phyloP scores from a whole-genome alignment of 2,113 vertebrate genomes.

The Paracanthobrama guichenoti region DNA sequence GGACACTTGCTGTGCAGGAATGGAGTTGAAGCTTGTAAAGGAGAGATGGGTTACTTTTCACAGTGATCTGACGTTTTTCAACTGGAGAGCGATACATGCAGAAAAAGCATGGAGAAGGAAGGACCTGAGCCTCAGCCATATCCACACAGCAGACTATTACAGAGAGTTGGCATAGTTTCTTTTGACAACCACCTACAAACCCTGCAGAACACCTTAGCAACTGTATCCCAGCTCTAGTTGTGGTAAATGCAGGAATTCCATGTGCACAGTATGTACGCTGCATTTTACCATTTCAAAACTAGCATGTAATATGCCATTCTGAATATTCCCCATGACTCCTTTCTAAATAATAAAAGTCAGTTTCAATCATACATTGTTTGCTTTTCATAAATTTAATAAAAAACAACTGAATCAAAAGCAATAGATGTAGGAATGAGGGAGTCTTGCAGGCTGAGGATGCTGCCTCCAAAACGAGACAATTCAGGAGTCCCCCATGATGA shows the following conservation, averaged over 20 bases:
- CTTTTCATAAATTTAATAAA: slow-evolving; percentile 16
- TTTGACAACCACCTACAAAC: neutral
- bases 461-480: neutral
- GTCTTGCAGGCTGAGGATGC: neutral
- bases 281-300: neutral
- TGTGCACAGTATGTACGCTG: neutral
- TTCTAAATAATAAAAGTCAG: neutral
- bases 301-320: neutral
- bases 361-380: neutral
- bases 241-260: neutral
- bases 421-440: neutral
- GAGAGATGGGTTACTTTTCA: neutral
- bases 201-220: neutral
- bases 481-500: slow-evolving; percentile 46
- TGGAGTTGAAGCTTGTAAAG: neutral
- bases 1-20: too few species aligned
- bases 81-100: neutral
- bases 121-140: neutral
- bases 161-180: neutral
- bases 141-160: neutral
- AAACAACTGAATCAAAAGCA: slow-evolving; percentile 7
- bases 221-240: neutral
- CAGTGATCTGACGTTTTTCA: neutral
- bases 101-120: neutral
- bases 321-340: neutral